A percentile compares a stretch with the other conserved stretches of the same genome.
These are phyloP conservation scores for Lottia scabra DNA, from an alignment of 2,888 invertebrate species.

Conservation along the genomic window DNA sequence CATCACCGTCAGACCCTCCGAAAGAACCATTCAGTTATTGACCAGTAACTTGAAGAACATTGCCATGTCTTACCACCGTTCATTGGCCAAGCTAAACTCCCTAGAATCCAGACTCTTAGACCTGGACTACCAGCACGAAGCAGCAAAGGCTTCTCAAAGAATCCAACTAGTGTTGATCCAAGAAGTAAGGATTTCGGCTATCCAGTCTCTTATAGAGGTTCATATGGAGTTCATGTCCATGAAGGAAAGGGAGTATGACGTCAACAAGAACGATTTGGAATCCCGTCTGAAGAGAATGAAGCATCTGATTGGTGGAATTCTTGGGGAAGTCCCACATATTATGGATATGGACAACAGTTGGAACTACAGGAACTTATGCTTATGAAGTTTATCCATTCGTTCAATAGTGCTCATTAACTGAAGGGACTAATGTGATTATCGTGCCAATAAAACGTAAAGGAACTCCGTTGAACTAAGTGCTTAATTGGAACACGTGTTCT, in stretches of 20 bases:
- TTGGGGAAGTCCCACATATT: neutral
- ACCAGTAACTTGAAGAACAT: neutral
- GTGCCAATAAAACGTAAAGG: no score
- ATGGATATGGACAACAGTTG: neutral
- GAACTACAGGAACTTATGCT: neutral
- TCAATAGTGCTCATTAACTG: neutral
- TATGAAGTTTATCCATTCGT: neutral
- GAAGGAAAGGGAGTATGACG: neutral
- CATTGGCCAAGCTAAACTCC: neutral
- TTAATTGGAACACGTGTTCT: no score
- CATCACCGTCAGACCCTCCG: neutral
- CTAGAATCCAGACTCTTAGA: neutral
- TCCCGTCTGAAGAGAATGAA: neutral
- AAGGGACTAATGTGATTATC: neutral
- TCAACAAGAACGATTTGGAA: neutral
- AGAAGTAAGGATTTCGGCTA: neutral
- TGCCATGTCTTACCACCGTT: neutral
- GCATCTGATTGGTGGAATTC: neutral
- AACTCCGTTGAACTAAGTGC: no score
- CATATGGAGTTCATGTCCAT: neutral
- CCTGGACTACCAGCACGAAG: neutral
- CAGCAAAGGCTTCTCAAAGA: neutral
- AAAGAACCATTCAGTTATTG: neutral
- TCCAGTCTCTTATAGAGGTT: neutral
- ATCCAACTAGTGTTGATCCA: neutral